Evolutionary conservation across 2,797 vertebrate genomes (phyloP).

Genomic region (Darevskia nairensis): DNA sequence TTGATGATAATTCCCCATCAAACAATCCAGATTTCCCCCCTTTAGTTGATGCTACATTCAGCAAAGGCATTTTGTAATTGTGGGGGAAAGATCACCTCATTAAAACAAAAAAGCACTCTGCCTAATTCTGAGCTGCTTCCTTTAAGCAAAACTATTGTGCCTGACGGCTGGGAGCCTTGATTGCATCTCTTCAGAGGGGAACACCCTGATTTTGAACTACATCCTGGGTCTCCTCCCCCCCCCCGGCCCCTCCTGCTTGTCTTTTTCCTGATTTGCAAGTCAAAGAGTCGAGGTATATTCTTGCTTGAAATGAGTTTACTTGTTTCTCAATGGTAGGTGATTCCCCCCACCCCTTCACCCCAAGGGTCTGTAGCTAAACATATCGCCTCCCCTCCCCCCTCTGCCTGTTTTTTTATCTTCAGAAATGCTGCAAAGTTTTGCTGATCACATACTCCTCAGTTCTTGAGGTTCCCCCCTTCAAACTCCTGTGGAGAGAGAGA

Average conservation of each 20-base stretch:
- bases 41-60: slow-evolving; percentile 57
- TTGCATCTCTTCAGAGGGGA: slow-evolving; percentile 66
- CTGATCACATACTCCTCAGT: slow-evolving; percentile 41
- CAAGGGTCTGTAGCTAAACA: slow-evolving; percentile 48
- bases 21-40: slow-evolving; percentile 29
- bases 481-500: slow-evolving; percentile 61
- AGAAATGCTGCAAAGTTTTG: slow-evolving; percentile 56
- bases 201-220: slow-evolving; percentile 58
- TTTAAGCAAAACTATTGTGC: slow-evolving; percentile 69
- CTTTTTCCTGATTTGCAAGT: slow-evolving; percentile 71
- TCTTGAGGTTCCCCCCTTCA: slow-evolving; percentile 16
- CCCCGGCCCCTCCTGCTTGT: slow-evolving; percentile 11
- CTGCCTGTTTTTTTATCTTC: slow-evolving; percentile 32
- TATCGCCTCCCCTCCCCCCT: background rate
- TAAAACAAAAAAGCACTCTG: slow-evolving; percentile 55
- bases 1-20: slow-evolving; percentile 31
- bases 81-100: slow-evolving; percentile 54
- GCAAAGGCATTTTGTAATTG: background rate
- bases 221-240: slow-evolving; percentile 44
- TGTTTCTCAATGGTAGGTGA: slow-evolving; percentile 46
- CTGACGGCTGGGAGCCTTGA: slow-evolving; percentile 69
- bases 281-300: slow-evolving; percentile 43
- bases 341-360: slow-evolving; percentile 19
- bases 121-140: slow-evolving; percentile 64
- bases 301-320: slow-evolving; percentile 50